Base-by-base conservation (phyloP, 2,888 invertebrate genomes). In the Mayetiola destructor region DNA sequence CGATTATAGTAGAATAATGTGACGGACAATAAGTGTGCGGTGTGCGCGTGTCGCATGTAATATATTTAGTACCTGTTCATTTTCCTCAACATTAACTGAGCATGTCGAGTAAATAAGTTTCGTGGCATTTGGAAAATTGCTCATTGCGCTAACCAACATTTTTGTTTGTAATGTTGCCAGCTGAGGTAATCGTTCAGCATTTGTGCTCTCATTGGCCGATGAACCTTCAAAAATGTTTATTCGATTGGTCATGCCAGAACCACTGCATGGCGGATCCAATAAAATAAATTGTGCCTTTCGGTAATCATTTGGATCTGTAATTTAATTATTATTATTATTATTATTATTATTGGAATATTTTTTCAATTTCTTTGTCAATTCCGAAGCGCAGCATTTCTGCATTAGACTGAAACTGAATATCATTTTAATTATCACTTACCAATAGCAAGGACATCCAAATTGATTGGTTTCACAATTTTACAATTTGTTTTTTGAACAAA, bases 241-340 rank as follows among this genome's bases (percentile, higher is more conserved):
- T 42, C 83, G 76, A 62, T 77, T 76, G 40, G 77, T 71, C 71
- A 85, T 81, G 32, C 88, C 96, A 68, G 93, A 90, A 40, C 97
- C 96, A 23, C 93, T 89, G 70, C 99, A 99, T 58, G 93, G 90
- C 0, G 97, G 96, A 74, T 99, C 99, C 0, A 99, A 82, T n/a
- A 97, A 74, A 63, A 95, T 85, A 65, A 90, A 93, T 68, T 91
- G 84, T 0, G 94, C 87, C 62, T 82, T 76, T 29, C 80, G 77
- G 64, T 77, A 78, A 18, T 81, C 77, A 0, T 75, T 71, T 9
- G 54, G 54, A 35, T 32, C 60, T 59, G 4, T 12, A 48, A 48
- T 27, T 2, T 5, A 6, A 23, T 14, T 5, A 5, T 20, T 42
- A 3, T 42, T 21, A 32, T 32, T 32, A 9, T 32, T 9, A 32